Evolutionary conservation across 1,140 invertebrate species (phyloP).

Genomic region (Manduca sexta): DNA sequence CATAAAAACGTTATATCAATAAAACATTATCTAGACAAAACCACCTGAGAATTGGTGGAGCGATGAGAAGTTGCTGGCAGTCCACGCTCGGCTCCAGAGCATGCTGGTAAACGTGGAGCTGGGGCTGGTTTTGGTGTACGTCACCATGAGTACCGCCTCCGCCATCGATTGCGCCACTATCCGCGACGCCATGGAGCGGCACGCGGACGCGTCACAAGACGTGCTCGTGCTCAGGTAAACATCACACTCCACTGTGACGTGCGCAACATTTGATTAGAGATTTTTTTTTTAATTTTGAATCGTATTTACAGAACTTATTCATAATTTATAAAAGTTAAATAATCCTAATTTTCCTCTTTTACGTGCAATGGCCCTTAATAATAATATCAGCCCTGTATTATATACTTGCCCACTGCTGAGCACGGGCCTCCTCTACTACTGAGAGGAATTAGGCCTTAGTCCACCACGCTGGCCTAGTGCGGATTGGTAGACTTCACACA

Average conservation of each 20-base stretch:
- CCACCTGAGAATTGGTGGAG: conserved; percentile 14
- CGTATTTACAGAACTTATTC: background rate
- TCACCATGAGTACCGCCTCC: conserved; percentile 26
- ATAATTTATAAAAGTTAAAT: background rate
- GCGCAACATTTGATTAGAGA: too few species aligned
- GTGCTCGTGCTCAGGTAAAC: conserved; percentile 40
- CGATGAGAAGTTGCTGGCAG: conserved; percentile 18
- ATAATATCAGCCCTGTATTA: too few species aligned
- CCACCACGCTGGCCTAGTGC: too few species aligned
- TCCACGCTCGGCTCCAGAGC: conserved; percentile 35
- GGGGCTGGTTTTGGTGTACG: conserved; percentile 36
- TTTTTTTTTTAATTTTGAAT: background rate
- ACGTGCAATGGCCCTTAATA: too few species aligned
- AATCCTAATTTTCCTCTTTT: too few species aligned
- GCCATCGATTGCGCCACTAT: conserved; percentile 34
- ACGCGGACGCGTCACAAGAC: conserved; percentile 15
- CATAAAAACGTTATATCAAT: too few species aligned
- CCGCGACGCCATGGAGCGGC: conserved; percentile 39
- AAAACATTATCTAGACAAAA: too few species aligned
- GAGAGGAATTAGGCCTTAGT: too few species aligned
- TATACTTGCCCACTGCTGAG: too few species aligned
- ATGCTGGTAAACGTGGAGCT: conserved; percentile 32
- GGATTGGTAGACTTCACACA: too few species aligned
- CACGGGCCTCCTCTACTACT: too few species aligned
- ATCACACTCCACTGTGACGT: background rate